Evolutionary conservation across 2,797 vertebrate genomes (phyloP), one percentile per base, ranked within the genome.

Genomic region (Meriones psammophilus): DNA sequence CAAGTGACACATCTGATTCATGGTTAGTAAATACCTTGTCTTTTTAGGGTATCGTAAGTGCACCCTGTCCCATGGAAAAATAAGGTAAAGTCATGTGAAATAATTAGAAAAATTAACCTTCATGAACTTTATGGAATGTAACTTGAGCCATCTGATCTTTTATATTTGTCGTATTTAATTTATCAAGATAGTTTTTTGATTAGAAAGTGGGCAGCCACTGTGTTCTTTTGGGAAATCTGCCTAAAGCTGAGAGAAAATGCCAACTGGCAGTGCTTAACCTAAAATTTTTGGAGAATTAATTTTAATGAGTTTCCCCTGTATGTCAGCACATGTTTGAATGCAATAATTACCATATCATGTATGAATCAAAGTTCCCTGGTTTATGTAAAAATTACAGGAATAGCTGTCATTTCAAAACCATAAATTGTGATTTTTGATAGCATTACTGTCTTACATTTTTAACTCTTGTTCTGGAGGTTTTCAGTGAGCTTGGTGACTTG

Each of bases 141-240:
- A 79, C 58, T 96, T 88, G 69, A 95, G 80, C 90, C 76, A 69
- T 93, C 92, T 96, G 89, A 95, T 96, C 97, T 93, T 95, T 93
- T 87, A 12, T 97, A 96, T 96, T 96, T 95, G 96, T 97, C 95
- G 83, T 95, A 92, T 97, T 97, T 97, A 96, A 97, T 97, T 96
- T 96, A 77, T 88, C 76, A 36, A 86, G 74, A 94, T 97, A 79
- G 81, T n/a, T 96, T 97, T 97, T 97, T 90, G 88, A 97, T 97
- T 96, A 97, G 96, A 96, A 97, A 96, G 96, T 93, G 92, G 96
- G 69, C 93, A 96, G 71, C 73, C 56, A 42, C 78, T 90, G 17
- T 74, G 91, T 96, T 78, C 92, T 96, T 96, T 94, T 88, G 95
- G 95, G 91, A 97, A 96, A 81, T 96, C 94, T 97, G 89, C 93